Evolutionary conservation across 2,113 vertebrate species (phyloP), one percentile per base, ranked within the genome.

Genomic region (Brachypteracias leptosomus): DNA sequence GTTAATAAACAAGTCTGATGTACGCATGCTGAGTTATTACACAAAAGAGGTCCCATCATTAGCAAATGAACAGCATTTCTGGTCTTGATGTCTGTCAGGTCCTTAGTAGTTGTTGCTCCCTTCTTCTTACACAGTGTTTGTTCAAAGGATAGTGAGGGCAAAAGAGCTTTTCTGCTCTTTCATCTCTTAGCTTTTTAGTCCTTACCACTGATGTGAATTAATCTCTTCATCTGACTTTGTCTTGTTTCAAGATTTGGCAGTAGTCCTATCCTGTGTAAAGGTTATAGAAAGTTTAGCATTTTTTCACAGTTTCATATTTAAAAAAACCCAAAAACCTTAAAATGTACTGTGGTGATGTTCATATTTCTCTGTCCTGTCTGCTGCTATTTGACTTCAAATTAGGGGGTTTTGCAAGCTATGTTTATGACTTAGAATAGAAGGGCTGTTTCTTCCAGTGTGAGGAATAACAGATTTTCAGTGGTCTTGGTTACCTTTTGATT

Each of bases 91-190:
- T 86, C 75, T 54, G 18, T 25, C 35, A 71, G 38, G 51, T 74
- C 35, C 12, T 74, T 72, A 47, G 72, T 67, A 58, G 38, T 42
- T 86, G 33, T 65, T 84, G 61, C 57, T 87, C 47, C 31, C 29
- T 77, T 90, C 42, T 35, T 94, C 18, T 87, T 61, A 54, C 26
- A 58, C 9, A 36, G 40, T 40, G 5, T 86, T 79, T 73, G 65
- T 92, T 93, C 76, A 81, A 88, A 88, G 86, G 68, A 54, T 54
- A 54, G 63, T 66, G 38, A 85, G 71, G 79, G 79, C 35, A 77
- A 74, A 87, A 89, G 73, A 95, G 80, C 47, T 74, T 87, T 81
- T 92, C 73, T 87, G 65, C 57, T 91, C 20, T 91, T 97, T 91
- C 61, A 89, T 89, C 33, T 95, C 63, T 47, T 54, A 59, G 63